Conservation (phyloP, 2,797 vertebrate species). For the Rhynchonycteris naso region DNA sequence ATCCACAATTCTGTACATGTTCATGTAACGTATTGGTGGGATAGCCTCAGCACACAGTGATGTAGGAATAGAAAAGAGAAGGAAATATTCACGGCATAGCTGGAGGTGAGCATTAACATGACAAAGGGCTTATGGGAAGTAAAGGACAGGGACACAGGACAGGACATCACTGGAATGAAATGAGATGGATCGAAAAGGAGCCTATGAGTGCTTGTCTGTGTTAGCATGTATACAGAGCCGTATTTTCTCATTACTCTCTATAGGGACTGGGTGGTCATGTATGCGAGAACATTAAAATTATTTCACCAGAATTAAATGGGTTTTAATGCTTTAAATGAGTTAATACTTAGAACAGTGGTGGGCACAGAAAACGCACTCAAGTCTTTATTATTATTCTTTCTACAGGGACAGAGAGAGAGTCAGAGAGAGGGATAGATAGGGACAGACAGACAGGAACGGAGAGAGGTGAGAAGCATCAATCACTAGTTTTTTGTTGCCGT, state of each 20-base stretch:
- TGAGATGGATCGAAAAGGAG: not conserved
- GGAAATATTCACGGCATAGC: not conserved
- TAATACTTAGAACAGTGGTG: not conserved
- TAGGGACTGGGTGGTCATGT: not conserved
- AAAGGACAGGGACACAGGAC: not conserved
- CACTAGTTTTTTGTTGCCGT: too few species aligned
- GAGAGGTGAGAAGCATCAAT: too few species aligned
- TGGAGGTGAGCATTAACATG: not conserved
- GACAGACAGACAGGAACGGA: too few species aligned
- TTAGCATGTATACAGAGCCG: fast-evolving
- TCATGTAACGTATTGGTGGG: not conserved
- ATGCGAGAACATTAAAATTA: not conserved
- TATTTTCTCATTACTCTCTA: not conserved
- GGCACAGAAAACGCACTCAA: not conserved
- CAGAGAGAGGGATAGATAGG: too few species aligned
- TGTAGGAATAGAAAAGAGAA: not conserved
- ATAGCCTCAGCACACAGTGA: not conserved
- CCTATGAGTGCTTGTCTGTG: not conserved
- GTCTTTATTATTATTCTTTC: too few species aligned
- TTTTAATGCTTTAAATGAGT: not conserved
- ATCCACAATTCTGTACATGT: not conserved
- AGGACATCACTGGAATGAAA: not conserved
- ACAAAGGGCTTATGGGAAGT: not conserved
- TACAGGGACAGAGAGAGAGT: too few species aligned
- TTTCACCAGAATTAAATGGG: not conserved